Percentiles rank a stretch among this genome's conserved stretches.
Conservation (phyloP, 2,888 invertebrate genomes). For the Colletes collaris region DNA sequence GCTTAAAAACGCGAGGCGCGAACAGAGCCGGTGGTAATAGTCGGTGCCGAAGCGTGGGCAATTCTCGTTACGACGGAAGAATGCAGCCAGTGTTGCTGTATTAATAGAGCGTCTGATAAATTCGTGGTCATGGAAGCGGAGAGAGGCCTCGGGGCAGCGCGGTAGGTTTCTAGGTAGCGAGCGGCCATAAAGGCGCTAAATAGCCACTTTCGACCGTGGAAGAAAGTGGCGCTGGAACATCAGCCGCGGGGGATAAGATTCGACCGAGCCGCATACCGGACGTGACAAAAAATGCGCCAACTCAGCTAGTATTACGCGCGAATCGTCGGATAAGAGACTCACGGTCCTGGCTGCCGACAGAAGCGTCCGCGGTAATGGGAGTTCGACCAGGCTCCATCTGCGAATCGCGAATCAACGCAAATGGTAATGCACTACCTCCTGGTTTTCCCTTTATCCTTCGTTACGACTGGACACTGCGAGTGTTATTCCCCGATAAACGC, state of each 20-base stretch:
- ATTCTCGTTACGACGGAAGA: constrained; percentile 19
- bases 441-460: constrained; percentile 35
- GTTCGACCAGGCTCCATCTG: constrained; percentile 26
- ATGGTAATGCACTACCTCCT: constrained; percentile 44
- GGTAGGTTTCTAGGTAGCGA: constrained; percentile 42
- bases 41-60: not conserved
- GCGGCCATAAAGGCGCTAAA: constrained; percentile 57
- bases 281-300: constrained; percentile 43
- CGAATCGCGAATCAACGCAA: constrained; percentile 26
- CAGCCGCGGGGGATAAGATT: constrained; percentile 30
- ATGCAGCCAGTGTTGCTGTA: constrained; percentile 7
- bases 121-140: constrained; percentile 42
- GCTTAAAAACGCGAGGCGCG: too few relatives aligned
- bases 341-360: constrained; percentile 30
- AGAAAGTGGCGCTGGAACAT: constrained; percentile 54
- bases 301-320: constrained; percentile 55
- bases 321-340: constrained; percentile 47
- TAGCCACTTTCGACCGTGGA: constrained; percentile 50
- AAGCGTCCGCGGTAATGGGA: constrained; percentile 49
- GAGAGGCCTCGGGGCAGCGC: constrained; percentile 15
- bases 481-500: constrained; percentile 31
- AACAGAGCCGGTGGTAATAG: too few relatives aligned
- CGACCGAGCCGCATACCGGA: constrained; percentile 34
- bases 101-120: constrained; percentile 53
- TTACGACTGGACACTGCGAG: constrained; percentile 15